Percentiles rank a stretch among this genome's conserved stretches.
Evolutionary conservation across 2,797 vertebrate genomes (phyloP).

Genomic region (Arvicola amphibius): DNA sequence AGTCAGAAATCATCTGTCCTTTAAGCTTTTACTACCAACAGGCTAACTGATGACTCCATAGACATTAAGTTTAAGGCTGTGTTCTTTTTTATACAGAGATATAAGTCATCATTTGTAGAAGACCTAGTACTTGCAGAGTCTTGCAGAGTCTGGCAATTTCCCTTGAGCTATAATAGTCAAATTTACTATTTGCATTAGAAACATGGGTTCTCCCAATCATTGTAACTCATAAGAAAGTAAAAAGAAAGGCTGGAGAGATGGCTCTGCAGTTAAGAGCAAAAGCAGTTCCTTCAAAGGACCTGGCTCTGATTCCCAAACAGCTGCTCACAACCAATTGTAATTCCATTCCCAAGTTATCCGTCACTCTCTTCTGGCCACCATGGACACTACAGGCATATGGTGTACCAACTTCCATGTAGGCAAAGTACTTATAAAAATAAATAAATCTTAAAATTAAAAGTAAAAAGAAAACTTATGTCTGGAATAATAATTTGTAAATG

Average conservation of each 20-base stretch:
- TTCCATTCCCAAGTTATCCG: not conserved
- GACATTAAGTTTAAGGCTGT: not conserved
- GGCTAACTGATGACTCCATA: not conserved
- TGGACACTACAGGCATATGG: no score
- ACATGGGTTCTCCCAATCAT: not conserved
- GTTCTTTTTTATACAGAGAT: not conserved
- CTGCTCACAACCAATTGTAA: not conserved
- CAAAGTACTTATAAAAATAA: not conserved
- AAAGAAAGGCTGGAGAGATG: not conserved
- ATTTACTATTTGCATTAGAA: not conserved
- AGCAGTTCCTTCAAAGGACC: not conserved
- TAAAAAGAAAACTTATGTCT: not conserved
- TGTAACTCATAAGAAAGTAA: not conserved
- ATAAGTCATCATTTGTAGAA: not conserved
- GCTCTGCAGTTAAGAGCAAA: not conserved
- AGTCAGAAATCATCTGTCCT: not conserved
- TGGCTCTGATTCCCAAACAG: not conserved
- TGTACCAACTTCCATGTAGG: no score
- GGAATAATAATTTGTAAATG: not conserved
- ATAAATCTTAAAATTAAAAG: not conserved
- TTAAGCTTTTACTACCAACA: not conserved
- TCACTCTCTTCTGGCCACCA: no score
- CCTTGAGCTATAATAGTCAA: not conserved
- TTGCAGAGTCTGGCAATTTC: not conserved
- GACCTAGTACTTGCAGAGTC: not conserved